Evolutionary conservation across 2,888 invertebrate genomes (phyloP).

Genomic region (Celastrina argiolus): DNA sequence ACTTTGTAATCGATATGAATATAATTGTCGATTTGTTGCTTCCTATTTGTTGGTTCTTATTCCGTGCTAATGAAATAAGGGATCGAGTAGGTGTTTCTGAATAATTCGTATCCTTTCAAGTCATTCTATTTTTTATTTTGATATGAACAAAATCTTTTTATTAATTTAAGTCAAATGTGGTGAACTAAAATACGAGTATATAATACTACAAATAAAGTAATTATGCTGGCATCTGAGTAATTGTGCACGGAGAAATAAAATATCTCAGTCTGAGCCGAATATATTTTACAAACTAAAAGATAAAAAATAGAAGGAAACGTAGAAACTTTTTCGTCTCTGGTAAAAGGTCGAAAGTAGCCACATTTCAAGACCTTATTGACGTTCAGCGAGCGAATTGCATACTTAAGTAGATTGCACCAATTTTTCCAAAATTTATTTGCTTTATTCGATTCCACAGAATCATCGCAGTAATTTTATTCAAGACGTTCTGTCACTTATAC

Average conservation of each 20-base stretch:
- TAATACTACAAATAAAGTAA: too few relatives aligned
- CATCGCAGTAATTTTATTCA: neutral
- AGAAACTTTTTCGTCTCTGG: neutral
- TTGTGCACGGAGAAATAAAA: too few relatives aligned
- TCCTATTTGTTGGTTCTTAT: too few relatives aligned
- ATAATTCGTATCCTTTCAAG: too few relatives aligned
- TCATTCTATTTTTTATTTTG: too few relatives aligned
- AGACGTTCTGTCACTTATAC: neutral
- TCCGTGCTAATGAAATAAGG: too few relatives aligned
- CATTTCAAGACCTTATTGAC: slow-evolving; percentile 13
- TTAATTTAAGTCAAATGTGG: too few relatives aligned
- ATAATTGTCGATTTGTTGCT: too few relatives aligned
- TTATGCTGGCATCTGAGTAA: too few relatives aligned
- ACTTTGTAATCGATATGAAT: slow-evolving; percentile 26
- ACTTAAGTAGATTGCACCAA: slow-evolving; percentile 9
- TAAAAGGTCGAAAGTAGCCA: neutral
- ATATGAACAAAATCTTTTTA: too few relatives aligned
- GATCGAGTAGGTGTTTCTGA: too few relatives aligned
- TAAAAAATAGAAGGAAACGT: neutral
- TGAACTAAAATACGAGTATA: too few relatives aligned
- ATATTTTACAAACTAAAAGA: neutral
- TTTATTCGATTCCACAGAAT: neutral
- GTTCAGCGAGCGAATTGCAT: slow-evolving; percentile 7
- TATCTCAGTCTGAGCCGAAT: neutral
- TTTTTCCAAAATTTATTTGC: slow-evolving; percentile 2